Evolutionary conservation across 2,888 invertebrate species (phyloP).

Genomic region (Lithophane leautieri): DNA sequence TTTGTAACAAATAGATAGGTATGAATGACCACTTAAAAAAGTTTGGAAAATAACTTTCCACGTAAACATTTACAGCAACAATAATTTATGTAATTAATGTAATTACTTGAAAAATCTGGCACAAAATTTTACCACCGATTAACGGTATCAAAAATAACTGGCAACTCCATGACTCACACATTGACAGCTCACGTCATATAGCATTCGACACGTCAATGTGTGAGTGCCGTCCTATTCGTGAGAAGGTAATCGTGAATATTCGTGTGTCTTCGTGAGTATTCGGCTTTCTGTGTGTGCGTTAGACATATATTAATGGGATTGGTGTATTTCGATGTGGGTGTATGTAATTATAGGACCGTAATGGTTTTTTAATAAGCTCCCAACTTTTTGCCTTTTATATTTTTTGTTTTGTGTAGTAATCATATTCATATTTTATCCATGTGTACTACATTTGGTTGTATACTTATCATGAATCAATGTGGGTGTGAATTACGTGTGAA

Average conservation of each 20-base stretch:
- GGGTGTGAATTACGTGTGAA: conserved; percentile 13
- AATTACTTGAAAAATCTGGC: conserved; percentile 17
- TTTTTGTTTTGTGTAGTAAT: conserved; percentile 60
- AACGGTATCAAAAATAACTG: conserved; percentile 66
- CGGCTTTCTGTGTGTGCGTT: conserved; percentile 74
- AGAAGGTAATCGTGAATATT: conserved; percentile 70
- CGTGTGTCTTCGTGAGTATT: conserved; percentile 62
- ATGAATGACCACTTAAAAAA: neutral
- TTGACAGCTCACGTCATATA: conserved; percentile 62
- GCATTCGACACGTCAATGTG: conserved; percentile 67
- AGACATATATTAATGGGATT: conserved; percentile 87
- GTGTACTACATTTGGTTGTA: neutral
- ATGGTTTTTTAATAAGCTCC: conserved; percentile 89
- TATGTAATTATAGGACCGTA: conserved; percentile 87
- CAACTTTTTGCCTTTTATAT: conserved; percentile 73
- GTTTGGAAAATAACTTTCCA: neutral
- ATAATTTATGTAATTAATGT: neutral
- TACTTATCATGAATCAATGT: conserved; percentile 9
- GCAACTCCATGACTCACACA: conserved; percentile 76
- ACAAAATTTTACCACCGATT: conserved; percentile 53
- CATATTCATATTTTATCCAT: conserved; percentile 70
- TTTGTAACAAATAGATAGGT: neutral
- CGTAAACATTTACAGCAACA: neutral
- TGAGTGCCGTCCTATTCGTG: conserved; percentile 72
- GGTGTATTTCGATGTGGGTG: conserved; percentile 84